Evolutionary conservation across 2,888 invertebrate species (phyloP).

Genomic region (Acholoe squamosa): DNA sequence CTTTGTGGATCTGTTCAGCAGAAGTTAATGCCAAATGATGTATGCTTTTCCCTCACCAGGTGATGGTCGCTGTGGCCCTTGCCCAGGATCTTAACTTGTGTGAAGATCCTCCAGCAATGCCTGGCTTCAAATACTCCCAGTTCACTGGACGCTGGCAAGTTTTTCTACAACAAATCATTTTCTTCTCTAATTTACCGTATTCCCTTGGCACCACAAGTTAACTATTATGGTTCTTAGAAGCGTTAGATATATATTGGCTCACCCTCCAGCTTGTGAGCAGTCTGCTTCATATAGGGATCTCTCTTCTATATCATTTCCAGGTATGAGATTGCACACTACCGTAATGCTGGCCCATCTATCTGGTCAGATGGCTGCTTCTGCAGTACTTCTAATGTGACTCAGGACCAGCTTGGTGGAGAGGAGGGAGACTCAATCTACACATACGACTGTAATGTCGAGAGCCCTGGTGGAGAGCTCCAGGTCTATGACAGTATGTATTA

Average conservation of each 20-base stretch:
- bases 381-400: constrained; percentile 13
- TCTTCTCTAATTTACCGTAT: too few species aligned
- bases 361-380: constrained; percentile 26
- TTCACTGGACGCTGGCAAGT: too few species aligned
- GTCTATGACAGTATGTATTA: constrained; percentile 28
- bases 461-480: background rate
- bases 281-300: too few species aligned
- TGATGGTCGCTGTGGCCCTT: background rate
- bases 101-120: background rate
- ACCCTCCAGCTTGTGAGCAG: too few species aligned
- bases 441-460: constrained; percentile 32
- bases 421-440: constrained; percentile 33
- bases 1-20: too few species aligned
- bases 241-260: too few species aligned
- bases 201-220: too few species aligned
- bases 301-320: too few species aligned
- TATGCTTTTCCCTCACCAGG: background rate
- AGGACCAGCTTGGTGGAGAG: background rate
- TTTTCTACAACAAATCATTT: too few species aligned
- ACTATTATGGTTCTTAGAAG: too few species aligned
- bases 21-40: too few species aligned
- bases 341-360: constrained; percentile 14
- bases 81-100: background rate
- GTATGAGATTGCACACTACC: constrained; percentile 48
- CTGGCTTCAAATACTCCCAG: too few species aligned